Evolutionary conservation across 2,113 vertebrate species (phyloP).

Genomic region (Orientallactaga bullata): DNA sequence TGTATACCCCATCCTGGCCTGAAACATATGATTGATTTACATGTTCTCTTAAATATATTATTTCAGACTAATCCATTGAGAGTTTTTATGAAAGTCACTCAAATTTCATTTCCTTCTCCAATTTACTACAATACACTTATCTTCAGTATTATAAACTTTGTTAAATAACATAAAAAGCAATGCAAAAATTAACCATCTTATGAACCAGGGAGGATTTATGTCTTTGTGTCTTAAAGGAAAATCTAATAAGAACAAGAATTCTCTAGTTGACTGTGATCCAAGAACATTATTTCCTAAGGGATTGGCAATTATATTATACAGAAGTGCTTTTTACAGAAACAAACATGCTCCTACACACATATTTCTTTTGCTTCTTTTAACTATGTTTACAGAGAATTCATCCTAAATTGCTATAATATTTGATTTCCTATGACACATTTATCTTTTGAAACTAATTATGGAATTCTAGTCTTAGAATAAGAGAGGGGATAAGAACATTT

Average conservation of each 20-base stretch:
- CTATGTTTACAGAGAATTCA: background rate
- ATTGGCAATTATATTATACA: background rate
- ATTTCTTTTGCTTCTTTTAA: background rate
- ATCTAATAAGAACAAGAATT: constrained; percentile 9
- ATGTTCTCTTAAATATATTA: background rate
- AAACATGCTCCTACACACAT: background rate
- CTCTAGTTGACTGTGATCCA: background rate
- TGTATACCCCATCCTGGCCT: background rate
- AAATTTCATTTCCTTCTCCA: background rate
- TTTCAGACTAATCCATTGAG: background rate
- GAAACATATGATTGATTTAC: background rate
- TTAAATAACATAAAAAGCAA: background rate
- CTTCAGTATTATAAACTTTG: background rate
- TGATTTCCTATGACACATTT: background rate
- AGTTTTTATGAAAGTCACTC: background rate
- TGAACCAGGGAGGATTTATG: background rate
- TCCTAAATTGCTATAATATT: background rate
- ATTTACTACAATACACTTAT: background rate
- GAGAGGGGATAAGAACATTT: background rate
- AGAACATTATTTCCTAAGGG: background rate
- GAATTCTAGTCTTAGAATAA: background rate
- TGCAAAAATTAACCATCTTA: background rate
- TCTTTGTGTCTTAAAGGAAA: background rate
- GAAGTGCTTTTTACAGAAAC: background rate
- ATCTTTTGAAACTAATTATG: background rate